Conservation (phyloP, 92 coral and sea anemone genomes). For the Plumapathes pennacea region DNA sequence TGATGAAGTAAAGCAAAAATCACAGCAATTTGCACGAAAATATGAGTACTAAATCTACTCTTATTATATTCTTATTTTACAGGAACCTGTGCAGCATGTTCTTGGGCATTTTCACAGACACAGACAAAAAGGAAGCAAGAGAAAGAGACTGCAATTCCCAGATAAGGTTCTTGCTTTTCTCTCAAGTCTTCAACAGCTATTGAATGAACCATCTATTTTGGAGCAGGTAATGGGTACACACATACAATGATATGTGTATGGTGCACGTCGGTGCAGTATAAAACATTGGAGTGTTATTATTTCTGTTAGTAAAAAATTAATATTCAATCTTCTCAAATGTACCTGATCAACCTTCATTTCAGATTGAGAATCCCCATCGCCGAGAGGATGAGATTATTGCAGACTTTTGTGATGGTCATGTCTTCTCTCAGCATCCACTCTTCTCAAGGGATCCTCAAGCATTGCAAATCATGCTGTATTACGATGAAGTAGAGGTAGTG, state of each 20-base stretch:
- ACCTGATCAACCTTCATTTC: neutral
- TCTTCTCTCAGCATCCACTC: slow-evolving; percentile 4
- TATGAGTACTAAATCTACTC: too few species aligned
- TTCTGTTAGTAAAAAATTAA: too few species aligned
- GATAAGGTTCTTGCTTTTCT: slow-evolving; percentile 17
- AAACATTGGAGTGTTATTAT: too few species aligned
- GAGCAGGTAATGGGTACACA: neutral
- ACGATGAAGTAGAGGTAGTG: slow-evolving; percentile 7
- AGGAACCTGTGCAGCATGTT: slow-evolving; percentile 17
- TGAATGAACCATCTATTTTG: slow-evolving; percentile 11
- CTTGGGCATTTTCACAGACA: slow-evolving; percentile 12
- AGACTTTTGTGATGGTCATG: neutral
- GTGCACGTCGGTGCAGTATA: too few species aligned
- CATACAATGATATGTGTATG: too few species aligned
- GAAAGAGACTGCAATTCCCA: neutral
- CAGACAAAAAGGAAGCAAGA: slow-evolving; percentile 20
- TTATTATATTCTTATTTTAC: neutral
- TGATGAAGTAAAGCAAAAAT: too few species aligned
- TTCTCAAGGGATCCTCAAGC: slow-evolving; percentile 2
- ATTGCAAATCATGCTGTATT: slow-evolving; percentile 1
- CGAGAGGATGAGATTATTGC: neutral
- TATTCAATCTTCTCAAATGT: too few species aligned
- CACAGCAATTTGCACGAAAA: too few species aligned
- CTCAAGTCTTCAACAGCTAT: slow-evolving; percentile 3
- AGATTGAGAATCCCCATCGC: neutral